A percentile compares a stretch with the other conserved stretches of the same genome.
These are phyloP conservation scores for Clarias gariepinus DNA, from an alignment of 2,113 vertebrate species.

Conservation along the genomic window DNA sequence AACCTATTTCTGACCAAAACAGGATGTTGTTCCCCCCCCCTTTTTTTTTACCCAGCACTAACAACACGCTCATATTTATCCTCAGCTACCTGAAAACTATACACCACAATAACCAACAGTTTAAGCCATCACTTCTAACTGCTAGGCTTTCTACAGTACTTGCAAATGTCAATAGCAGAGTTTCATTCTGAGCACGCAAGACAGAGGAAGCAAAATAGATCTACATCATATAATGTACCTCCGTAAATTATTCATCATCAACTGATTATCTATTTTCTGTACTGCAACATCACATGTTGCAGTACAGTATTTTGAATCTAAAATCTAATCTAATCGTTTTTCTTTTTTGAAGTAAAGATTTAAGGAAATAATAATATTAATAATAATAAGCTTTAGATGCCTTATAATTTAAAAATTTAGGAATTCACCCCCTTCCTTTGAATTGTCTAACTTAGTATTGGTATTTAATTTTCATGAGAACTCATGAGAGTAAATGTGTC, in stretches of 20 bases:
- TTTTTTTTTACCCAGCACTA: background rate
- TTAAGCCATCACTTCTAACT: conserved; percentile 1
- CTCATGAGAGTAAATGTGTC: background rate
- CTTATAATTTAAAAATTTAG: background rate
- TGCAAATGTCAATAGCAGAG: background rate
- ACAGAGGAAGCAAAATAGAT: background rate
- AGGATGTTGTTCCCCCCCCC: background rate
- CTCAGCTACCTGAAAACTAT: background rate
- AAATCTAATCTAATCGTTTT: too few relatives aligned
- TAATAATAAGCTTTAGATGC: background rate
- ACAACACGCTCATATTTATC: background rate
- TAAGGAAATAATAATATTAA: background rate
- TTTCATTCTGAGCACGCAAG: background rate
- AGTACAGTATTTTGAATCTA: too few relatives aligned
- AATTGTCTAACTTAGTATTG: background rate
- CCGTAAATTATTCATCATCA: background rate
- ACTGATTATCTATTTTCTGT: background rate
- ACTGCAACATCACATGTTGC: background rate
- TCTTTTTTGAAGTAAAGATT: background rate
- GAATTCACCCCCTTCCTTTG: background rate
- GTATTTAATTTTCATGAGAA: background rate
- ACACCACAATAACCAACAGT: background rate
- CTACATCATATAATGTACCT: background rate
- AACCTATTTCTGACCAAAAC: conserved; percentile 2
- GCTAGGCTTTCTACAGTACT: background rate